Evolutionary conservation across 1,140 invertebrate genomes (phyloP).

Genomic region (Drosophila triauraria): DNA sequence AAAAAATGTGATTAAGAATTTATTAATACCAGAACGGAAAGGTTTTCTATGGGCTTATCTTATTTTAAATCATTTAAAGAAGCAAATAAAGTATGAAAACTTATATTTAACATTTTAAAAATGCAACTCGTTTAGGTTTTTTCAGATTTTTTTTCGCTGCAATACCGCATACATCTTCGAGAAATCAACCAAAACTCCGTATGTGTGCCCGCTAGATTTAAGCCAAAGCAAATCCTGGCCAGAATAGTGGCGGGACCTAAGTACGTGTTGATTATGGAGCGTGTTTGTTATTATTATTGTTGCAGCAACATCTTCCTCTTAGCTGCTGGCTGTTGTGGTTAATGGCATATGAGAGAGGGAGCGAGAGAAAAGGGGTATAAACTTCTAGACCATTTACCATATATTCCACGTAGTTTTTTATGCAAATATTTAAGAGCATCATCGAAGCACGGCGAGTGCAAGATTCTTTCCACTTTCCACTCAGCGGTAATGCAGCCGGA

Average conservation of each 20-base stretch:
- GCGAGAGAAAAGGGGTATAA: constrained; percentile 21
- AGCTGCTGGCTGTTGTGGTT: constrained; percentile 49
- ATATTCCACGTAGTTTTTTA: constrained; percentile 80
- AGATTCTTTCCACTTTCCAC: constrained; percentile 49
- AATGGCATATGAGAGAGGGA: constrained; percentile 53
- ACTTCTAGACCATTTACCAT: constrained; percentile 81
- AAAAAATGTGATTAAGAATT: neutral
- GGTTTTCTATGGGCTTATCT: too few species aligned
- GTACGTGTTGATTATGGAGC: constrained; percentile 77
- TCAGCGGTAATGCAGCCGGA: constrained; percentile 38
- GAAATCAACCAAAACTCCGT: constrained; percentile 4
- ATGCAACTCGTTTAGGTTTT: too few species aligned
- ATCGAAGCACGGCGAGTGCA: constrained; percentile 73
- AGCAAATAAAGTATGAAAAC: too few species aligned
- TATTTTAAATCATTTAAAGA: too few species aligned
- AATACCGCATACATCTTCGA: neutral
- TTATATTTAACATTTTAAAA: too few species aligned
- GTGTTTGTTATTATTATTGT: constrained; percentile 65
- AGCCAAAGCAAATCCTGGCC: constrained; percentile 24
- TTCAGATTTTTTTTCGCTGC: too few species aligned
- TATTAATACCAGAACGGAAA: neutral
- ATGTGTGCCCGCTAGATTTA: constrained; percentile 10
- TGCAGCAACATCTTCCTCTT: constrained; percentile 32
- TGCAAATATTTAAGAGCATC: constrained; percentile 83
- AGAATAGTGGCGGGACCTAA: constrained; percentile 53